Conservation (phyloP, 2,888 invertebrate species). For the Saturnia japonica region DNA sequence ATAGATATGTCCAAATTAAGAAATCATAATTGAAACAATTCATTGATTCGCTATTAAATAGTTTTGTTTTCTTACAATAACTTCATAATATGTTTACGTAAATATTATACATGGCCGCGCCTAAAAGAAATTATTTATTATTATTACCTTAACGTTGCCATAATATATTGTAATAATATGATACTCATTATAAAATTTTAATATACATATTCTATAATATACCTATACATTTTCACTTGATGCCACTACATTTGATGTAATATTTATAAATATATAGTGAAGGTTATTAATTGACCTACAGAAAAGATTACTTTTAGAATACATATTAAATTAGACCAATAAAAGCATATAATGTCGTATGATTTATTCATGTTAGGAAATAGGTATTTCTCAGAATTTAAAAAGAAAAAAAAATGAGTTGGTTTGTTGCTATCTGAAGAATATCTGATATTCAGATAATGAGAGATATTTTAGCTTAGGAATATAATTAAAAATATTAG, state of each 20-base stretch:
- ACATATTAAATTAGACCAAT: not conserved
- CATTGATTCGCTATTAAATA: not conserved
- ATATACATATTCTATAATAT: not conserved
- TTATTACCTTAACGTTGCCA: not conserved
- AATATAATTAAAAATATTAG: not conserved
- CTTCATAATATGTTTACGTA: not conserved
- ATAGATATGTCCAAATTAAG: not conserved
- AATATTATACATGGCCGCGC: not conserved
- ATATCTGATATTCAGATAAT: not conserved
- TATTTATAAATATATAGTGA: not conserved
- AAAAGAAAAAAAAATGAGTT: not conserved
- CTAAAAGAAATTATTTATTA: not conserved
- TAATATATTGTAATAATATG: not conserved
- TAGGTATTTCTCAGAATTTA: not conserved
- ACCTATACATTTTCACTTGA: not conserved
- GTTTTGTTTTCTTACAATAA: not conserved
- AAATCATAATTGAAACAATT: not conserved
- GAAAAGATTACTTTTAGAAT: not conserved
- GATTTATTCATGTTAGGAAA: not conserved
- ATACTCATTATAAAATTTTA: not conserved
- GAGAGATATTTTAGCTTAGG: not conserved
- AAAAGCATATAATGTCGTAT: not conserved
- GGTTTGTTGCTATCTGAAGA: not conserved
- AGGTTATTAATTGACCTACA: not conserved
- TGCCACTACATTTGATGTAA: not conserved